Conservation (phyloP, 1,140 invertebrate genomes). For the Drosophila murphyi region DNA sequence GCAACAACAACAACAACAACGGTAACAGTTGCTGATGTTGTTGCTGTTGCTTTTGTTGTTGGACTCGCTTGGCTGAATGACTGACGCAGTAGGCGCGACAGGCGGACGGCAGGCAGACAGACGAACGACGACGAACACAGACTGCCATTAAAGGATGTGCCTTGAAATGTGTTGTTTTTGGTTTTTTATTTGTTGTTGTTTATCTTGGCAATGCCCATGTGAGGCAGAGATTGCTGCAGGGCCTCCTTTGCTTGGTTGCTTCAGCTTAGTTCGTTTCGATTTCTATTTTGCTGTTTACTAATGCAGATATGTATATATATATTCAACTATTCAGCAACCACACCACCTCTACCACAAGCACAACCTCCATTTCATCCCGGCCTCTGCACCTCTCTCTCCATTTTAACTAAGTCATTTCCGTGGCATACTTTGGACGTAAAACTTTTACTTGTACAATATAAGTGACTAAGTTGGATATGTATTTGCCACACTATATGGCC, state of each 20-base stretch:
- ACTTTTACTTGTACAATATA: slow-evolving; percentile 65
- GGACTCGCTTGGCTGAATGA: slow-evolving; percentile 46
- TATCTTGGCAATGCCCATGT: slow-evolving; percentile 54
- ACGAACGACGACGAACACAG: slow-evolving; percentile 28
- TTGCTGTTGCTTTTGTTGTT: slow-evolving; percentile 22
- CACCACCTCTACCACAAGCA: background rate
- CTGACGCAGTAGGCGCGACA: slow-evolving; percentile 46
- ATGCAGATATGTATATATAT: slow-evolving; percentile 47
- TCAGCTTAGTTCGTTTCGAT: slow-evolving; percentile 61
- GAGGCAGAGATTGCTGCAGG: slow-evolving; percentile 48
- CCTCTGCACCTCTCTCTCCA: background rate
- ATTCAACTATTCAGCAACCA: slow-evolving; percentile 27
- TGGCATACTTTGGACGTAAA: slow-evolving; percentile 69
- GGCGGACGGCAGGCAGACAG: slow-evolving; percentile 28
- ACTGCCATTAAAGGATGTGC: slow-evolving; percentile 77
- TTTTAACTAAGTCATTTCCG: slow-evolving; percentile 79
- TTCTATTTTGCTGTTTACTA: slow-evolving; percentile 75
- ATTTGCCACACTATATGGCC: slow-evolving; percentile 38
- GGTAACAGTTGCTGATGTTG: slow-evolving; percentile 28
- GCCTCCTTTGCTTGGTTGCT: slow-evolving; percentile 34
- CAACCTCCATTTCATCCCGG: too few species aligned
- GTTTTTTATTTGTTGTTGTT: slow-evolving; percentile 17
- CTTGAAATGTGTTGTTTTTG: slow-evolving; percentile 32
- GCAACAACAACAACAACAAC: slow-evolving; percentile 46
- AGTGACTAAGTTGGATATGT: background rate